These are phyloP conservation scores for Sigmodon hispidus DNA, from an alignment of 2,113 vertebrate species.

Conservation along the genomic window DNA sequence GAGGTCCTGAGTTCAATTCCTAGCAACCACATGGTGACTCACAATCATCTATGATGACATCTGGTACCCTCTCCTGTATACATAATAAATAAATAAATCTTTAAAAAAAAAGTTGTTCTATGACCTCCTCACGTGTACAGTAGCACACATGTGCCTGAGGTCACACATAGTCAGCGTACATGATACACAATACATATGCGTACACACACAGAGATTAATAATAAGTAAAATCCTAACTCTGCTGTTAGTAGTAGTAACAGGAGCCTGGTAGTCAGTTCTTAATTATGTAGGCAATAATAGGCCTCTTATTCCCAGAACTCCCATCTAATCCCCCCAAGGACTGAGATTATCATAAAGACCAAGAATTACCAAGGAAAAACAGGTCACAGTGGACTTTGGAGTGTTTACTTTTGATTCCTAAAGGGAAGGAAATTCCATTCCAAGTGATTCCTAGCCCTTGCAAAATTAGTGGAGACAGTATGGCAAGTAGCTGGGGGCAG, in stretches of 20 bases:
- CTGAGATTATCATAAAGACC: constrained; percentile 41
- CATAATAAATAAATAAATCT: too few species aligned
- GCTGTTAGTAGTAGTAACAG: neutral
- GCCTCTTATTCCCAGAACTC: constrained; percentile 19
- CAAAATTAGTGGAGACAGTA: constrained; percentile 52
- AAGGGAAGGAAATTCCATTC: constrained; percentile 72
- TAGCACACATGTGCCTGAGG: neutral
- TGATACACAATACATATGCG: neutral
- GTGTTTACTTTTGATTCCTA: constrained; percentile 64
- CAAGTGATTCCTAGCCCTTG: constrained; percentile 60
- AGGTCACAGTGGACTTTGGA: constrained; percentile 41
- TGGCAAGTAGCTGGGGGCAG: neutral
- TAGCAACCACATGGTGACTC: too few species aligned
- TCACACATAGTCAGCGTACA: neutral
- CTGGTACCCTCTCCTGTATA: too few species aligned
- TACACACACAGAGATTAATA: neutral
- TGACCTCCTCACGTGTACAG: neutral
- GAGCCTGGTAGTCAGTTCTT: neutral
- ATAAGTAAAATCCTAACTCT: neutral
- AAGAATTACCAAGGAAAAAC: constrained; percentile 44
- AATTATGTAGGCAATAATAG: neutral
- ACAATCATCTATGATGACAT: too few species aligned
- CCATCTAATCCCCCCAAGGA: neutral
- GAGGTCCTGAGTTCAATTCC: too few species aligned
- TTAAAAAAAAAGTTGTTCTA: neutral